A percentile compares a stretch with the other conserved stretches of the same genome.
phyloP scores from a whole-genome alignment of 2,888 invertebrate species.

The Hanleya hanleyi region DNA sequence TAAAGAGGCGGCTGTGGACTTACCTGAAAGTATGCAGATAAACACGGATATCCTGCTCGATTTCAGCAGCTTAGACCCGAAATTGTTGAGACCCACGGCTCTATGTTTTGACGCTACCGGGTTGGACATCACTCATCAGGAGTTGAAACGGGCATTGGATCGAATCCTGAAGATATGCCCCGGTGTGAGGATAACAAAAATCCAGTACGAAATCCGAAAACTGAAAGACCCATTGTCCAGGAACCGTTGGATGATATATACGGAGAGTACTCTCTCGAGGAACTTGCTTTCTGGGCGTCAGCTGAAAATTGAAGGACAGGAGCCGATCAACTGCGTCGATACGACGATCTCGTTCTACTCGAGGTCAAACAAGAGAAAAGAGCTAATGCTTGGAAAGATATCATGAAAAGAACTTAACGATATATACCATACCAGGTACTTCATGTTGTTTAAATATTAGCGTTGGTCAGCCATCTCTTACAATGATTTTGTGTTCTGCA shows the following conservation, averaged over 20 bases:
- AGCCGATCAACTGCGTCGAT: background rate
- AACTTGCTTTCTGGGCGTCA: background rate
- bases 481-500: no score
- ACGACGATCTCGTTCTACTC: background rate
- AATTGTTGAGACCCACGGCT: background rate
- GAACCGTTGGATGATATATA: background rate
- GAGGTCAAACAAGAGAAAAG: background rate
- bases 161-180: background rate
- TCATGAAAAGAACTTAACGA: no score
- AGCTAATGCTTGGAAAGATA: background rate
- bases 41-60: no score
- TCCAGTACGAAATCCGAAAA: background rate
- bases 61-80: background rate
- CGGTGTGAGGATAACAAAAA: background rate
- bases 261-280: background rate
- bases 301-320: background rate
- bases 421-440: no score
- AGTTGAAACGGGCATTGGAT: background rate
- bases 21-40: no score
- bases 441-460: no score
- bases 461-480: no score
- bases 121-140: background rate
- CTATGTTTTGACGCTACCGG: background rate
- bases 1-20: no score
- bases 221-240: background rate